Evolutionary conservation across 2,113 vertebrate genomes (phyloP).

Genomic region (Barbus barbus): DNA sequence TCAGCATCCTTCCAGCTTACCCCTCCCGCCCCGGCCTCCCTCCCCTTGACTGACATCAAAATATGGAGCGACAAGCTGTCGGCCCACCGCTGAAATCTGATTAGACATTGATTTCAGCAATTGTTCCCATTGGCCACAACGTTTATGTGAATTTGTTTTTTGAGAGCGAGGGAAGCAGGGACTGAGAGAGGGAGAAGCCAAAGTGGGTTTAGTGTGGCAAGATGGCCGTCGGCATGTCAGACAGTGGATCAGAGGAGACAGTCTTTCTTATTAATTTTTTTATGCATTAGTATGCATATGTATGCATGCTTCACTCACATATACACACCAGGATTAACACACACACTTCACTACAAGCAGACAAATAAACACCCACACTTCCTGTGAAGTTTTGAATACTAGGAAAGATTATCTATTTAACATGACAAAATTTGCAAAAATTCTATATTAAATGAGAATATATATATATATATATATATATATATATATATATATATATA

Average conservation of each 20-base stretch:
- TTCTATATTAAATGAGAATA: too few species aligned
- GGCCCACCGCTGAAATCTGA: constrained; percentile 88
- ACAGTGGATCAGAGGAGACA: constrained; percentile 42
- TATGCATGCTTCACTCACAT: constrained; percentile 17
- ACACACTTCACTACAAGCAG: neutral
- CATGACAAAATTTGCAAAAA: too few species aligned
- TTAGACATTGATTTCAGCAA: constrained; percentile 92
- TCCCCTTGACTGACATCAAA: constrained; percentile 92
- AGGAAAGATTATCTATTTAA: too few species aligned
- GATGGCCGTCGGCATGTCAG: constrained; percentile 57
- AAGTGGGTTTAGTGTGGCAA: constrained; percentile 67
- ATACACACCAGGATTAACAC: neutral
- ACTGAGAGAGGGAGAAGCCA: constrained; percentile 53
- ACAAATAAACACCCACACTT: constrained; percentile 18
- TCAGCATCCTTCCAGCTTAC: constrained; percentile 83
- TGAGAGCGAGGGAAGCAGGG: constrained; percentile 33
- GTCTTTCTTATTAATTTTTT: constrained; percentile 45
- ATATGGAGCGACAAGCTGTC: constrained; percentile 98
- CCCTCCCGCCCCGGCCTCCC: constrained; percentile 75
- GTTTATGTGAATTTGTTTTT: constrained; percentile 82
- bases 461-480: too few species aligned
- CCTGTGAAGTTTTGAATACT: too few species aligned
- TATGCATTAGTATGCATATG: constrained; percentile 42
- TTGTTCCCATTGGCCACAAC: constrained; percentile 85
- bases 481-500: too few species aligned